Conservation (phyloP, 2,888 invertebrate genomes). For the Neria commutata region DNA sequence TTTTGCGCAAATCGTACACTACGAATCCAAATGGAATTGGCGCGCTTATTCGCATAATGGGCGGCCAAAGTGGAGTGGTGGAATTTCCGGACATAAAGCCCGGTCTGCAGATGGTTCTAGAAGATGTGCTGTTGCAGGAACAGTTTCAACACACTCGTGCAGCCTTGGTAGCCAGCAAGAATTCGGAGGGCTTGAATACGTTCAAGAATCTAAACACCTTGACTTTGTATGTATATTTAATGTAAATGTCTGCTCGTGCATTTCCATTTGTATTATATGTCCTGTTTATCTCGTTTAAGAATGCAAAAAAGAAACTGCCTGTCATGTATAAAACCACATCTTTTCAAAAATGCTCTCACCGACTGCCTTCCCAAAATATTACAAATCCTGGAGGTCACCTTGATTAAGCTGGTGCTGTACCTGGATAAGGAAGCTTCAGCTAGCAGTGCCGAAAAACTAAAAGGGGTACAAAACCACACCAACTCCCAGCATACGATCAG, state of each 20-base stretch:
- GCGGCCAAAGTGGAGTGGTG: conserved; percentile 55
- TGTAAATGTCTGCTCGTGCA: neutral
- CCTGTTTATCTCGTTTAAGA: conserved; percentile 33
- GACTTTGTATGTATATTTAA: conserved; percentile 51
- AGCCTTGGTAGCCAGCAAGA: conserved; percentile 42
- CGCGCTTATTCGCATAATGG: conserved; percentile 56
- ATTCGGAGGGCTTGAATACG: conserved; percentile 57
- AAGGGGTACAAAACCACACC: conserved; percentile 31
- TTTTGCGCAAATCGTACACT: conserved; percentile 51
- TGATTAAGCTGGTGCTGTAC: conserved; percentile 46
- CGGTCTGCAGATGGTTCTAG: conserved; percentile 58
- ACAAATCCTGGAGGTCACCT: conserved; percentile 55
- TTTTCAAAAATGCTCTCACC: conserved; percentile 48
- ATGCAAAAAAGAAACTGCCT: conserved; percentile 53
- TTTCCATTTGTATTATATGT: neutral
- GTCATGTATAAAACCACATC: conserved; percentile 46
- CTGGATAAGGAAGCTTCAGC: conserved; percentile 45
- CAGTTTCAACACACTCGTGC: conserved; percentile 52
- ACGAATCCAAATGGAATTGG: conserved; percentile 53
- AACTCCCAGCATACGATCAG: conserved; percentile 9
- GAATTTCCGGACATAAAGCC: conserved; percentile 57
- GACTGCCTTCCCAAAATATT: conserved; percentile 57
- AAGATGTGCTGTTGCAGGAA: conserved; percentile 55
- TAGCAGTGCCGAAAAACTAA: conserved; percentile 33
- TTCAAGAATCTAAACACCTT: conserved; percentile 63